Percentiles rank a stretch among this genome's conserved stretches.
Conservation (phyloP, 2,888 invertebrate genomes). For the Hybos culiciformis region DNA sequence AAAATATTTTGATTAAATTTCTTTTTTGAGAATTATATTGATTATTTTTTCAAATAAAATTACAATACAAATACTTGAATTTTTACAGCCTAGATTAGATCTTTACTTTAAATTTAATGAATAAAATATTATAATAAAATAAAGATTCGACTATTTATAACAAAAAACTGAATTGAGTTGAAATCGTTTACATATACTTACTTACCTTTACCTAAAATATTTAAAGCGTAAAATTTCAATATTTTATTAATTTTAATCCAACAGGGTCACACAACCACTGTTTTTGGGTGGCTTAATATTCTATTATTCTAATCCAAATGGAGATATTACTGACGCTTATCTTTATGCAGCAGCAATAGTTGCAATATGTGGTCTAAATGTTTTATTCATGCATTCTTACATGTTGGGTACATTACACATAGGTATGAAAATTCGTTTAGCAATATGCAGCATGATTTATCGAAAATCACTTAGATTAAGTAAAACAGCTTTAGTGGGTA, state of each 20-base stretch:
- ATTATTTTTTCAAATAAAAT: too few relatives aligned
- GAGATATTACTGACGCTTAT: conserved; percentile 45
- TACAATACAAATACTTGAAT: too few relatives aligned
- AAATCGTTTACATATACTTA: background rate
- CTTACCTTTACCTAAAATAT: background rate
- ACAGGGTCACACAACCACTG: conserved; percentile 50
- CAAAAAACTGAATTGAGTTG: too few relatives aligned
- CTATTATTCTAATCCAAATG: conserved; percentile 37
- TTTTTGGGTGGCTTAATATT: conserved; percentile 48
- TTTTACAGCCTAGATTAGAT: too few relatives aligned
- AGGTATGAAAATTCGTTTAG: conserved; percentile 55
- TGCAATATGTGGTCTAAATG: conserved; percentile 57
- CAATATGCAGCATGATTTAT: conserved; percentile 55
- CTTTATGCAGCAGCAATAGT: conserved; percentile 61
- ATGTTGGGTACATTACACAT: conserved; percentile 59
- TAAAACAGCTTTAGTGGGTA: conserved; percentile 58
- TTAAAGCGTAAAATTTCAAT: background rate
- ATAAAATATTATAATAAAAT: too few relatives aligned
- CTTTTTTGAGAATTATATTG: too few relatives aligned
- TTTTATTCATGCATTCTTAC: conserved; percentile 75
- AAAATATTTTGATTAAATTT: too few relatives aligned
- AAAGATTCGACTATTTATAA: too few relatives aligned
- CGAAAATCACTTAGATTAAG: conserved; percentile 52
- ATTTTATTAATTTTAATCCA: conserved; percentile 10
- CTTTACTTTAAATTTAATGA: too few relatives aligned